phyloP scores from a whole-genome alignment of 2,888 invertebrate genomes.

The Axea sp. region DNA sequence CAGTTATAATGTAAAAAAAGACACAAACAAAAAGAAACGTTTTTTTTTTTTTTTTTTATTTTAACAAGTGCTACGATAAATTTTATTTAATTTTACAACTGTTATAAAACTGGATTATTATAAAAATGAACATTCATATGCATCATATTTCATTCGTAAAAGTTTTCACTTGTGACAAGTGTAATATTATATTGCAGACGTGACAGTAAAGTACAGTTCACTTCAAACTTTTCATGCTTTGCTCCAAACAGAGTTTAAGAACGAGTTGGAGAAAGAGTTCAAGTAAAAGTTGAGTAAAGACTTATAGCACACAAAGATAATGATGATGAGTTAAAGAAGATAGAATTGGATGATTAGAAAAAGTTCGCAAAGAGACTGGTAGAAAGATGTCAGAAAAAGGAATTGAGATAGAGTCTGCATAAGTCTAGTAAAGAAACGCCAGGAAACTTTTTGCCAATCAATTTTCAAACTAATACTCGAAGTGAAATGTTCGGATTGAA shows the following conservation, averaged over 20 bases:
- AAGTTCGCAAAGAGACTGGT: slow-evolving; percentile 39
- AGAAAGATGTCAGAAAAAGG: slow-evolving; percentile 40
- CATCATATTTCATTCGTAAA: slow-evolving; percentile 24
- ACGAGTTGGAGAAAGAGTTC: slow-evolving; percentile 48
- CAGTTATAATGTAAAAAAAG: too few species aligned
- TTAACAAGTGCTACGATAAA: too few species aligned
- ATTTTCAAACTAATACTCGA: slow-evolving; percentile 31
- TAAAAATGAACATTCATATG: slow-evolving; percentile 4
- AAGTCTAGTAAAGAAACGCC: slow-evolving; percentile 27
- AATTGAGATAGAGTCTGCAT: slow-evolving; percentile 33
- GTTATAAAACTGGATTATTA: not conserved
- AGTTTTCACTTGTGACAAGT: slow-evolving; percentile 37
- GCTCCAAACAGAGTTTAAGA: slow-evolving; percentile 31
- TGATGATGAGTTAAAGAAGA: slow-evolving; percentile 58
- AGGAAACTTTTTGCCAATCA: slow-evolving; percentile 34
- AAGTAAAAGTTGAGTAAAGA: slow-evolving; percentile 50
- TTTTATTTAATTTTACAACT: not conserved
- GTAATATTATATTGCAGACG: slow-evolving; percentile 35
- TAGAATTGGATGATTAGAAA: slow-evolving; percentile 54
- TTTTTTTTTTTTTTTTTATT: too few species aligned
- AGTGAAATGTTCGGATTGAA: slow-evolving; percentile 35
- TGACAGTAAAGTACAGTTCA: slow-evolving; percentile 50
- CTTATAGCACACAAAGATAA: slow-evolving; percentile 50
- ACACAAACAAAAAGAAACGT: too few species aligned
- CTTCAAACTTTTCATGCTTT: slow-evolving; percentile 49